Conservation (phyloP, 2,888 invertebrate genomes). For the Synergus japonicus region DNA sequence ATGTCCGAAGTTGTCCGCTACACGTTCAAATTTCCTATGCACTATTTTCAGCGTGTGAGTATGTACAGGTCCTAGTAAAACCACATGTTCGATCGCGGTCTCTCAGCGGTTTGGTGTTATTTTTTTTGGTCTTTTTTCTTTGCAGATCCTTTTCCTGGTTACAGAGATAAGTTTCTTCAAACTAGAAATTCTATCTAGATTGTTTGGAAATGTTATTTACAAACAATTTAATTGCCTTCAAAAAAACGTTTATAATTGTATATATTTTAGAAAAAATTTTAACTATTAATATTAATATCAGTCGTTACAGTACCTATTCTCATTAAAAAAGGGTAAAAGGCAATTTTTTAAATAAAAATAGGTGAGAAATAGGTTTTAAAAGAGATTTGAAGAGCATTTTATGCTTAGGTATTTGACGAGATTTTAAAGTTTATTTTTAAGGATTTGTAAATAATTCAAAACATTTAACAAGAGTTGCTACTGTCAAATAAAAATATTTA, state of each 20-base stretch:
- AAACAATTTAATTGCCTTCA: not conserved
- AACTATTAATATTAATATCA: not conserved
- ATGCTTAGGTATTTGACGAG: too few relatives aligned
- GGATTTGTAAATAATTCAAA: too few relatives aligned
- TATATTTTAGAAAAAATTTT: not conserved
- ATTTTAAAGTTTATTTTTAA: too few relatives aligned
- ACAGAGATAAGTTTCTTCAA: not conserved
- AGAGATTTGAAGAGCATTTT: too few relatives aligned
- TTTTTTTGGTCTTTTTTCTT: constrained; percentile 32
- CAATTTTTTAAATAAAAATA: too few relatives aligned
- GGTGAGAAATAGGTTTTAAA: too few relatives aligned
- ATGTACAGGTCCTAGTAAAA: constrained; percentile 35
- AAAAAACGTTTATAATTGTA: not conserved
- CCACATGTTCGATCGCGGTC: constrained; percentile 54
- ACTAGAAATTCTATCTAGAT: not conserved
- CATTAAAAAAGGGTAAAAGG: too few relatives aligned
- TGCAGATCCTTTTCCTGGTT: not conserved
- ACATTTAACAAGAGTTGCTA: too few relatives aligned
- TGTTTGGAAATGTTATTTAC: not conserved
- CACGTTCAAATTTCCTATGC: constrained; percentile 72
- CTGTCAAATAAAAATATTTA: too few relatives aligned
- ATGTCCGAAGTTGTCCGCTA: constrained; percentile 70
- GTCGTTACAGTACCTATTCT: too few relatives aligned
- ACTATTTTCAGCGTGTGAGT: constrained; percentile 66
- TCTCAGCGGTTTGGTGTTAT: constrained; percentile 31